Evolutionary conservation across 2,888 invertebrate species (phyloP).

Genomic region (Lissocephala sabroskyi): DNA sequence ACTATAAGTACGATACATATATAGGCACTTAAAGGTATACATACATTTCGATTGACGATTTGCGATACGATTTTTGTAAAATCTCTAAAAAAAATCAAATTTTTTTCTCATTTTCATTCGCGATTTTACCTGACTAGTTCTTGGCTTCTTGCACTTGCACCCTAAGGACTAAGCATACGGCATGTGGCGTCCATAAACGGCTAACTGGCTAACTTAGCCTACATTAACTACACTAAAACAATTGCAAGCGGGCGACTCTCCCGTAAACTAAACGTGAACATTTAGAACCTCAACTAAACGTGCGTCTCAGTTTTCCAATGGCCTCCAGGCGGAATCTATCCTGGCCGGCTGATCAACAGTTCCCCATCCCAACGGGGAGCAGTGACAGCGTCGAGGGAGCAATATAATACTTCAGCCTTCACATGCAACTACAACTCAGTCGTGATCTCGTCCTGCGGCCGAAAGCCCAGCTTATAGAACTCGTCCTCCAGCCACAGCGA

Average conservation of each 20-base stretch:
- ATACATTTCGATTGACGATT: constrained; percentile 24
- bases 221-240: not conserved
- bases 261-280: constrained; percentile 50
- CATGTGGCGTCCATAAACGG: not conserved
- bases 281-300: constrained; percentile 49
- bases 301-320: constrained; percentile 52
- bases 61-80: constrained; percentile 61
- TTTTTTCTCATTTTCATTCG: constrained; percentile 19
- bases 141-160: constrained; percentile 13
- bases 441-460: constrained; percentile 91
- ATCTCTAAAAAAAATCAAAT: constrained; percentile 47
- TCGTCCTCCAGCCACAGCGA: constrained; percentile 85
- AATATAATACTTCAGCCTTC: constrained; percentile 39
- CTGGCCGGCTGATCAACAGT: constrained; percentile 29
- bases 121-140: constrained; percentile 58
- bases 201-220: too few relatives aligned
- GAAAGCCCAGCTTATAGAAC: constrained; percentile 86
- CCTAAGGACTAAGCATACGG: constrained; percentile 11
- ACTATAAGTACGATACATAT: too few relatives aligned
- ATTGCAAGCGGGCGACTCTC: not conserved
- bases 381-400: constrained; percentile 28
- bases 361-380: constrained; percentile 35
- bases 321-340: constrained; percentile 56
- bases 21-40: too few relatives aligned
- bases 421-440: constrained; percentile 79